A percentile compares a stretch with the other conserved stretches of the same genome.
Conservation (phyloP, 2,888 invertebrate species). For the Drosophila prostipennis region DNA sequence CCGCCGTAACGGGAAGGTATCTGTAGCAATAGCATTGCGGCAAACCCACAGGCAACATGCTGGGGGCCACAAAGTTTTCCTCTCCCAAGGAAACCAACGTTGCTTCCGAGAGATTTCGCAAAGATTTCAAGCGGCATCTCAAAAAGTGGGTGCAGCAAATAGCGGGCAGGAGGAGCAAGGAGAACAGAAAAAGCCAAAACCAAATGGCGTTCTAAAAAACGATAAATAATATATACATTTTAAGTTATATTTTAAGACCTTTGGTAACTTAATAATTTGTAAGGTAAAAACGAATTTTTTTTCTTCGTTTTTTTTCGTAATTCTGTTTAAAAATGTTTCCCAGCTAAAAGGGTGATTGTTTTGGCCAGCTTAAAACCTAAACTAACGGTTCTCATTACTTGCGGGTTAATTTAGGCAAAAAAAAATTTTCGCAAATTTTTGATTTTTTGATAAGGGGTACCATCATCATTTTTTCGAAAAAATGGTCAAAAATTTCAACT, state of each 20-base stretch:
- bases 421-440: no score
- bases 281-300: no score
- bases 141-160: slow-evolving; percentile 91
- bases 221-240: background rate
- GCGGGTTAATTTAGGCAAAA: no score
- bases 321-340: no score
- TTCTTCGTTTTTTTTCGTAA: no score
- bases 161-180: slow-evolving; percentile 91
- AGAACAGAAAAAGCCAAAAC: slow-evolving; percentile 93
- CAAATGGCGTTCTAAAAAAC: slow-evolving; percentile 94
- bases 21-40: slow-evolving; percentile 1
- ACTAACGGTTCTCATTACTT: no score
- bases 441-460: no score
- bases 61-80: slow-evolving; percentile 10
- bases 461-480: no score
- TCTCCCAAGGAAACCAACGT: background rate
- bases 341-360: no score
- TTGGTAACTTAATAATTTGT: no score
- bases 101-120: background rate
- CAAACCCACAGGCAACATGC: slow-evolving; percentile 2
- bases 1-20: slow-evolving; percentile 10
- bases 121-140: slow-evolving; percentile 87
- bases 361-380: no score
- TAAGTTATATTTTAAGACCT: background rate
- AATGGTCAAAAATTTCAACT: no score